Base-by-base conservation (phyloP, 2,113 vertebrate species). In the Elephantulus edwardii region DNA sequence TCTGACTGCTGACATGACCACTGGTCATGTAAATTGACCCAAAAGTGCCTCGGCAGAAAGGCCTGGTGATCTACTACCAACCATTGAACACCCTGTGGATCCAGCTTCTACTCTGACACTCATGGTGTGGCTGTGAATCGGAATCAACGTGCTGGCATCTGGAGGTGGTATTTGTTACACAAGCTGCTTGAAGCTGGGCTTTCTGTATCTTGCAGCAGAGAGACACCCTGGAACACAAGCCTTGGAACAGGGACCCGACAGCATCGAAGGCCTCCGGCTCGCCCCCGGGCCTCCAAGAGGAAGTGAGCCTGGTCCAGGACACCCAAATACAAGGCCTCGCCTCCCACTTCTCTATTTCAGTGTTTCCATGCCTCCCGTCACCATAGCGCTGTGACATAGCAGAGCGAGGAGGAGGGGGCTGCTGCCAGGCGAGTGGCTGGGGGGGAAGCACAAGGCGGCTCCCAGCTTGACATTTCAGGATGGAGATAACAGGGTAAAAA, bases 401-500 rank as follows among this genome's bases (percentile, higher is more conserved):
- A 72, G 74, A 83, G 54, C 64, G 90, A 90, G 76, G 35, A 75
- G 86, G 52, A 42, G 70, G 88, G 78, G 84, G 77, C 82, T 2
- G 38, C 76, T 95, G 95, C 91, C 89, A 95, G 88, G 92, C 92
- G 46, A 56, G 52, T 84, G 88, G 66, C 28, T 72, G 52, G 83
- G 83, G 52, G 35, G 54, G 42, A 6, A n/a, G 79, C 30, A 62
- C 62, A 54, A 86, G 84, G 86, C 40, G 1, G 88, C 89, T 91
- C 82, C 82, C 40, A n/a, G 85, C 86, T 86, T 96, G 95, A 96
- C 95, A 96, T 95, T 96, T 96, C 80, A 88, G 94, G 93, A 20
- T 83, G 60, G 76, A 92, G 96, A 96, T 96, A 96, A 95, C 88
- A 66, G 84, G 76, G 91, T 96, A 96, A 96, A 96, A 96, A 96